Base-by-base conservation (phyloP, 2,113 vertebrate genomes). In the Clarias batrachus region DNA sequence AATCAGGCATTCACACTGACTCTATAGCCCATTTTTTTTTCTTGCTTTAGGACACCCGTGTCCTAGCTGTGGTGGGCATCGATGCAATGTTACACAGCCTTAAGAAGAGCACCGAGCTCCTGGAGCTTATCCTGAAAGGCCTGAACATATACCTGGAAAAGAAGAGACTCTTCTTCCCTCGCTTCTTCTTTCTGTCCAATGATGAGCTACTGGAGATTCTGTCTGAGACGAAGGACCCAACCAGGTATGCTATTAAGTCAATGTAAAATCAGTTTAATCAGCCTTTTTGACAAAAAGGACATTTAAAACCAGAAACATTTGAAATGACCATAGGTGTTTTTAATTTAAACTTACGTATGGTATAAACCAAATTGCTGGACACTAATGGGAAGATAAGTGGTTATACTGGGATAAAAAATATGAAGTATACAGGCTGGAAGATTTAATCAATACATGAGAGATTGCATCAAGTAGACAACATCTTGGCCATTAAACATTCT, bases 101-200 rank as follows among this genome's bases (percentile, higher is more conserved):
- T 37, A 96, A 94, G 84, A 96, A 95, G 59, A 96, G 93, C 89
- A 97, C 94, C 37, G 94, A 96, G 73, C 92, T 97, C 82, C 91
- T 97, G 90, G 96, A 97, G 82, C 91, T 96, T 80, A 97, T 98
- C 90, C 94, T 98, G 41, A 97, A 97, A 90, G 96, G 97, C 84
- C 96, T 98, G n/a, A 98, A 97, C 88, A 95, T 96, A 83, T 97
- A 98, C 90, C 91, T 98, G 91, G 97, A 97, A 90, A 98, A 96
- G 93, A 97, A 97, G 77, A 95, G 96, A 13, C 95, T 98, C 9
- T 97, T 91, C 89, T 98, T 98, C 76, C 97, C 97, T 25, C 94
- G 97, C 71, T 98, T 98, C 93, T 98, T 98, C 91, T 98, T 98
- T 92, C 91, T 97, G 73, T 98, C 97, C 25, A 98, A 98, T 13